A percentile compares a stretch with the other conserved stretches of the same genome.
These are phyloP conservation scores for Cosmopolites sordidus DNA, from an alignment of 2,888 invertebrate genomes.

Conservation along the genomic window DNA sequence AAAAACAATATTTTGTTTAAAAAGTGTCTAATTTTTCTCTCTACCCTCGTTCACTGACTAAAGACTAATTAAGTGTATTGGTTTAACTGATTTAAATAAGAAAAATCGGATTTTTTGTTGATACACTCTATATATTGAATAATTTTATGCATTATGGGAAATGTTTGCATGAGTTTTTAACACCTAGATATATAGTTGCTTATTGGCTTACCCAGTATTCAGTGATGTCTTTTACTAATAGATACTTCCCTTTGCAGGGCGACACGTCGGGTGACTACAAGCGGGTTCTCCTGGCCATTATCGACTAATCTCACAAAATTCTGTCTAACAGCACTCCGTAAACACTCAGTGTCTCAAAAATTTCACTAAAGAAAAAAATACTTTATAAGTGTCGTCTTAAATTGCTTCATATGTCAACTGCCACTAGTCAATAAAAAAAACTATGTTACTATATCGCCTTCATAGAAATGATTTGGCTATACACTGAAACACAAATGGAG, in stretches of 20 bases:
- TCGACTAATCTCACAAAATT: slow-evolving; percentile 50
- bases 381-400: slow-evolving; percentile 13
- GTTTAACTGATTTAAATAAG: too few species aligned
- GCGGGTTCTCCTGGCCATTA: slow-evolving; percentile 80
- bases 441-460: not conserved
- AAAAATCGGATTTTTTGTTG: too few species aligned
- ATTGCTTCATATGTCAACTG: slow-evolving; percentile 17
- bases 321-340: slow-evolving; percentile 33
- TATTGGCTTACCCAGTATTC: slow-evolving; percentile 3
- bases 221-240: slow-evolving; percentile 28
- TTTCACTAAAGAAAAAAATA: slow-evolving; percentile 16
- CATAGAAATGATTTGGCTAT: not conserved
- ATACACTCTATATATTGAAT: too few species aligned
- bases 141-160: too few species aligned
- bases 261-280: slow-evolving; percentile 93
- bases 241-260: slow-evolving; percentile 62
- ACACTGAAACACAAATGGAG: not conserved
- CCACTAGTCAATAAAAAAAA: slow-evolving; percentile 23
- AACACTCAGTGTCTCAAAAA: slow-evolving; percentile 17
- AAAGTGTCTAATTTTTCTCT: too few species aligned
- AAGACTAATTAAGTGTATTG: too few species aligned
- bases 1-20: too few species aligned
- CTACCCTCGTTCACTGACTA: too few species aligned
- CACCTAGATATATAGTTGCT: not conserved
- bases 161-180: too few species aligned